phyloP scores from a whole-genome alignment of 1,140 invertebrate genomes.

The Drosophila sucinea region DNA sequence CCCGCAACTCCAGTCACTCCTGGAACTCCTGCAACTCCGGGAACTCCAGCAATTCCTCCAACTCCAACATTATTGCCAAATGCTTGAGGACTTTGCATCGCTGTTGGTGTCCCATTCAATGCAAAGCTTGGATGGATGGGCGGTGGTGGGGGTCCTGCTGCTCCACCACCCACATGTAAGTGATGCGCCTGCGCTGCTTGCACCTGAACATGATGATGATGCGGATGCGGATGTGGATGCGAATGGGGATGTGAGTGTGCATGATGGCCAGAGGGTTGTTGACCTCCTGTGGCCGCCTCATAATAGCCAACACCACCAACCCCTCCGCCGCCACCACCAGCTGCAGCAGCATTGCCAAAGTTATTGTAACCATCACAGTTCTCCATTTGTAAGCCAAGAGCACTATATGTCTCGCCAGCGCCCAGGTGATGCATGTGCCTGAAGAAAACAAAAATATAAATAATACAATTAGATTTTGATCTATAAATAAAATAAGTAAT shows the following conservation, averaged over 20 bases:
- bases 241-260: conserved; percentile 42
- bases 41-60: conserved; percentile 5
- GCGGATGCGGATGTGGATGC: conserved; percentile 84
- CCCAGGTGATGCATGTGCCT: conserved; percentile 74
- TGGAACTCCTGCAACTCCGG: not conserved
- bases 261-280: conserved; percentile 58
- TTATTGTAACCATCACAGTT: conserved; percentile 81
- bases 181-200: conserved; percentile 83
- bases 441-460: not conserved
- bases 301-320: conserved; percentile 41
- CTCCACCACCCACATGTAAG: conserved; percentile 74
- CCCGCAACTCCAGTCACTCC: conserved; percentile 18
- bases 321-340: conserved; percentile 9
- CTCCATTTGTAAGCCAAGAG: conserved; percentile 77
- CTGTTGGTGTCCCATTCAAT: conserved; percentile 52
- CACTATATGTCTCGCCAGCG: conserved; percentile 72
- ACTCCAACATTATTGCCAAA: conserved; percentile 49
- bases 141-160: conserved; percentile 47
- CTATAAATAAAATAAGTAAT: not conserved
- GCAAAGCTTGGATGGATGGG: conserved; percentile 60
- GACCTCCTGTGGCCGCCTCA: conserved; percentile 46
- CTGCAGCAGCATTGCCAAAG: conserved; percentile 48
- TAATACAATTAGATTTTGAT: not conserved
- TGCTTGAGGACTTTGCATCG: conserved; percentile 49
- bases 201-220: conserved; percentile 83